Conservation (phyloP, 2,888 invertebrate genomes). For the Anthophora plumipes region DNA sequence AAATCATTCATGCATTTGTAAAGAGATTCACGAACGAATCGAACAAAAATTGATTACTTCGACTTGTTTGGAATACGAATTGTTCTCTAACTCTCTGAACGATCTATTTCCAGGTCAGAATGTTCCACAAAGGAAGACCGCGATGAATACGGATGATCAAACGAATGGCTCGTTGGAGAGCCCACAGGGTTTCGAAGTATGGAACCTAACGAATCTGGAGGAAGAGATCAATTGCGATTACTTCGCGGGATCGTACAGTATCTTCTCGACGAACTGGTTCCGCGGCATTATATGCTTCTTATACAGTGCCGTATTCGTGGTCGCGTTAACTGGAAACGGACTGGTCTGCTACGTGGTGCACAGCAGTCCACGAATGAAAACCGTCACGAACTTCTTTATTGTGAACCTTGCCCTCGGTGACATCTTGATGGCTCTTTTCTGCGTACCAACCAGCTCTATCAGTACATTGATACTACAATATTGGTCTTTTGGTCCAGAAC, state of each 20-base stretch:
- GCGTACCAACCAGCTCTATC: conserved; percentile 95
- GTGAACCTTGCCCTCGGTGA: conserved; percentile 95
- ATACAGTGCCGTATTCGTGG: conserved; percentile 90
- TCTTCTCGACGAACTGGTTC: conserved; percentile 86
- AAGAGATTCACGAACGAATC: no score
- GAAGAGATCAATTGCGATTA: conserved; percentile 37
- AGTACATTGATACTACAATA: conserved; percentile 91
- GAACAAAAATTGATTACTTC: neutral
- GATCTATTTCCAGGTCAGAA: conserved; percentile 26
- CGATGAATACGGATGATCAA: conserved; percentile 26
- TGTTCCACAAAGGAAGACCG: neutral
- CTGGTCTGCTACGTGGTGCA: conserved; percentile 95
- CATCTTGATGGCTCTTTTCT: conserved; percentile 94
- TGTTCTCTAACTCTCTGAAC: neutral
- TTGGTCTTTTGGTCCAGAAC: conserved; percentile 94
- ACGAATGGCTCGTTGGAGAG: conserved; percentile 5
- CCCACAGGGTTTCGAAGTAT: neutral
- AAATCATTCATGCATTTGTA: no score
- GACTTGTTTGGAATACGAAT: neutral
- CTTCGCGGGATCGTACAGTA: conserved; percentile 55
- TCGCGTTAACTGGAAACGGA: conserved; percentile 90
- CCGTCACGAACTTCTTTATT: conserved; percentile 96
- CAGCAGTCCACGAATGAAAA: conserved; percentile 93
- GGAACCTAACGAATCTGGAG: conserved; percentile 28
- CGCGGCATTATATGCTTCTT: conserved; percentile 89